phyloP scores from a whole-genome alignment of 2,797 vertebrate species.

The Clarias laeviceps region DNA sequence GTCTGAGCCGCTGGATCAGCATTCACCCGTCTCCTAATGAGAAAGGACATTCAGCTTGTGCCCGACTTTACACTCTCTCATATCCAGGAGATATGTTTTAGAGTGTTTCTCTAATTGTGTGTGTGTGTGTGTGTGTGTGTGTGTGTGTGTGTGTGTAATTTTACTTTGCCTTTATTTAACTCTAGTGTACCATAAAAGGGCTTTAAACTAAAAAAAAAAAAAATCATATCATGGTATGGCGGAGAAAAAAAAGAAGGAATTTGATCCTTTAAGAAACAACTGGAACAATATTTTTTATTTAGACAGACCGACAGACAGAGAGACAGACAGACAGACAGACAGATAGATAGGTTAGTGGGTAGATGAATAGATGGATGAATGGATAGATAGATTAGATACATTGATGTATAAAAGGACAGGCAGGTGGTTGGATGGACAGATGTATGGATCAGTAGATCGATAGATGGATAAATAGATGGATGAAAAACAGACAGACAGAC shows the following conservation, averaged over 20 bases:
- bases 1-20: constrained; percentile 42
- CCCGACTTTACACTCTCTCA: neutral
- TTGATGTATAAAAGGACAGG: neutral
- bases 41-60: constrained; percentile 23
- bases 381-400: neutral
- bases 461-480: neutral
- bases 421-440: neutral
- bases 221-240: neutral
- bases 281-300: neutral
- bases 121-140: neutral
- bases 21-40: constrained; percentile 54
- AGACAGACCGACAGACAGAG: neutral
- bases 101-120: neutral
- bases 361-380: neutral
- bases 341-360: neutral
- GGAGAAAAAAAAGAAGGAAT: neutral
- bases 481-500: neutral
- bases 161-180: neutral
- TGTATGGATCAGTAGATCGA: neutral
- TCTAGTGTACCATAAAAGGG: neutral
- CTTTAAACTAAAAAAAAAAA: neutral
- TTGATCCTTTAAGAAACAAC: neutral
- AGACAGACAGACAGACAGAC: neutral
- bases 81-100: neutral
- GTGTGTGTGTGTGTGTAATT: neutral